phyloP scores from a whole-genome alignment of 1,140 invertebrate genomes.

The Anoplophora glabripennis region DNA sequence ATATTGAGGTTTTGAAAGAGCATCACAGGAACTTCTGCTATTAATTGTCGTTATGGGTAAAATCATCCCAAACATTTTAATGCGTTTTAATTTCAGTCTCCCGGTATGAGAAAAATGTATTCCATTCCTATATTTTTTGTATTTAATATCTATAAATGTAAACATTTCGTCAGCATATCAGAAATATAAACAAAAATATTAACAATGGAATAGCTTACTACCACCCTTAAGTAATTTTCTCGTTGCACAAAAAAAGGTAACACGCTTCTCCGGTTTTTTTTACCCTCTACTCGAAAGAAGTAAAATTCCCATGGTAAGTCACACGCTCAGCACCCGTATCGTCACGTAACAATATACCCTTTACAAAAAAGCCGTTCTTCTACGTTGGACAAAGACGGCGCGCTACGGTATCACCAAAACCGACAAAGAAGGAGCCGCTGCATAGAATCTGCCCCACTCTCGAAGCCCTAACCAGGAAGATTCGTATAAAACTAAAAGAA shows the following conservation, averaged over 20 bases:
- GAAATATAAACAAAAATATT: too few relatives aligned
- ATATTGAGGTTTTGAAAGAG: too few relatives aligned
- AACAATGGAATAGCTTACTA: too few relatives aligned
- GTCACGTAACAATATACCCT: conserved; percentile 13
- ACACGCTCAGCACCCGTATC: conserved; percentile 18
- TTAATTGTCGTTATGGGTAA: too few relatives aligned
- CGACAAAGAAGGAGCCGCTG: not conserved
- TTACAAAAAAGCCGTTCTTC: conserved; percentile 10
- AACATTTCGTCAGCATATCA: too few relatives aligned
- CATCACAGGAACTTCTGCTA: too few relatives aligned
- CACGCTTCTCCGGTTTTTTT: conserved; percentile 5
- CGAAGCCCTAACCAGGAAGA: conserved; percentile 11
- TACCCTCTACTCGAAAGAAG: conserved; percentile 6
- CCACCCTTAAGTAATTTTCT: too few relatives aligned
- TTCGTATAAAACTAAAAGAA: conserved; percentile 35
- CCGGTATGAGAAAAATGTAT: too few relatives aligned
- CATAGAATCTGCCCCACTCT: conserved; percentile 18
- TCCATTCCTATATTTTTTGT: too few relatives aligned
- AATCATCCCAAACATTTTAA: too few relatives aligned
- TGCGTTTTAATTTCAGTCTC: too few relatives aligned
- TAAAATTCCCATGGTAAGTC: conserved; percentile 16
- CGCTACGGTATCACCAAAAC: not conserved
- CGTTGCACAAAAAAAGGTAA: not conserved
- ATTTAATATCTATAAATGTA: too few relatives aligned
- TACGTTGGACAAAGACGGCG: conserved; percentile 8